Base-by-base conservation (phyloP, 2,797 vertebrate species). In the Phalloptychus januarius region DNA sequence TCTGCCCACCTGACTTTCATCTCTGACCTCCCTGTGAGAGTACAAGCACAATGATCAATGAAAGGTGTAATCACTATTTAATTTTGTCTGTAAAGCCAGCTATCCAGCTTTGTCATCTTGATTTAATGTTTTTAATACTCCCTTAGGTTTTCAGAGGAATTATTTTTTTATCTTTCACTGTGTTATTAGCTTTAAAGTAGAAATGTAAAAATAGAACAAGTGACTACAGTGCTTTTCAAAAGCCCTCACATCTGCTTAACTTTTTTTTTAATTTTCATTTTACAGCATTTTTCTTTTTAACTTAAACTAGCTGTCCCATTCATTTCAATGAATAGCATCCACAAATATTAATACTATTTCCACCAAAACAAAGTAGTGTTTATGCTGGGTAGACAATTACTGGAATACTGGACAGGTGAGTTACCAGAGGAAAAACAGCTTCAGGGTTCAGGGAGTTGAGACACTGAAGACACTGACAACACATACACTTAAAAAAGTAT, bases 41-140 rank as follows among this genome's bases (percentile, higher is more conserved):
- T 77, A 86, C 79, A 73, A 3, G 31, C 79, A 85, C 77, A 73
- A 69, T 87, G 85, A 92, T 91, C 86, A 89, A 91, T 90, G 85
- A 80, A 85, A 76, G 52, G 83, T 77, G 74, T 69, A 45, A 90
- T 86, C 74, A 79, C 83, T 85, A 84, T 88, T 88, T 79, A 48
- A 83, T 92, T 86, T 71, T 63, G 33, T 56, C 56, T 61, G 73
- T 87, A 75, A 79, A 71, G 75, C 84, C 63, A 42, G 28, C 46
- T 83, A 63, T 82, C 80, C 71, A 44, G 67, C 61, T 76, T 45
- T 67, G 52, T 79, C 73, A 84, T 78, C 83, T 72, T 75, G n/a
- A 81, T 74, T 75, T 79, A 42, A 77, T 70, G 31, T 36, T 38
- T 40, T 70, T 58, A 48, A 36, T 36, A 75, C 69, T 65, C 79